Evolutionary conservation across 1,140 invertebrate genomes (phyloP), one percentile per base, ranked within the genome.

Genomic region (Drosophila murphyi): DNA sequence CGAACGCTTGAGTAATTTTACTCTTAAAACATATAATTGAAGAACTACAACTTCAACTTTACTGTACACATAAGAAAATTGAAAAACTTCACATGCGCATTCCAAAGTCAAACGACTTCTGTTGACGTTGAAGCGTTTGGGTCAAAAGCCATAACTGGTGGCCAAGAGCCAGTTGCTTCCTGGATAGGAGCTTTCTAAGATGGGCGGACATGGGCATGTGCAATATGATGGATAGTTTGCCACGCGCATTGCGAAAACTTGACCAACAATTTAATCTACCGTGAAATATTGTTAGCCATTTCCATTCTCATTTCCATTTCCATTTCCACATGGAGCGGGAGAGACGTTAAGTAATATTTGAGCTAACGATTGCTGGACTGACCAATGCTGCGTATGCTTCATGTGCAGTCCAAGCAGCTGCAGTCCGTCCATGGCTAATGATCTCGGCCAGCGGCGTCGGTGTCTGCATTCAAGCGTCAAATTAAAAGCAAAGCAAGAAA

Each of bases 381-480:
- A 51, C 35, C 7, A 62, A 65, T 6, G 48, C 56, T 70, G 59
- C 72, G 72, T 75, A 75, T 75, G 67, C 72, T 71, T 75, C 59
- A 71, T 75, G 67, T 70, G 65, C 57, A 62, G 64, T 69, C 72
- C 65, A 43, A 41, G 72, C 51, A 59, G 50, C 57, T 50, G 45
- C 43, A 50, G 35, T 41, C 12, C 48, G 32, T 29, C 29, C 67
- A 43, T 71, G 59, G 59, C 67, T 75, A 75, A 75, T 62, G 65
- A 61, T 56, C 56, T 12, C 12, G 12, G 76, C 67, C 56, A 50
- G 43, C 54, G 64, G 74, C 60, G 47, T 57, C 47, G 62, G 56
- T 50, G 62, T 56, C 57, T 52, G 68, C 52, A 65, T 64, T 60
- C 77, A 73, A 80, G 71, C 77, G 63, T 77, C 74, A 80, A 77